phyloP scores from a whole-genome alignment of 2,797 vertebrate genomes.

The Enteromius fasciolatus region DNA sequence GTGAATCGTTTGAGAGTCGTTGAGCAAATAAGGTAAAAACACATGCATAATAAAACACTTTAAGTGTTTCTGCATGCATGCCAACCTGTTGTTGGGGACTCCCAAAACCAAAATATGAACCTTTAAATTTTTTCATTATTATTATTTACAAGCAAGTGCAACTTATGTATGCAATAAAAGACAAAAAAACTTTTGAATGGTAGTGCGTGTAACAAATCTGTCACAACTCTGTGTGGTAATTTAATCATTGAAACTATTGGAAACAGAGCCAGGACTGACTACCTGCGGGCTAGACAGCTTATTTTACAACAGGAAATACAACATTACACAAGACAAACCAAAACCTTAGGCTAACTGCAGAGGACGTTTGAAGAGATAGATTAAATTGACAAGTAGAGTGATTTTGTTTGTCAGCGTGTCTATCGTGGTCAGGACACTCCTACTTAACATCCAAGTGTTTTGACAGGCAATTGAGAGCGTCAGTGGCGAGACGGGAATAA shows the following conservation, averaged over 20 bases:
- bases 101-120: too few relatives aligned
- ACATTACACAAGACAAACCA: constrained; percentile 8
- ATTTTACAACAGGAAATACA: constrained; percentile 20
- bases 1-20: too few relatives aligned
- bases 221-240: neutral
- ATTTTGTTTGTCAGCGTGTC: constrained; percentile 58
- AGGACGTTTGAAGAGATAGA: constrained; percentile 24
- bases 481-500: neutral
- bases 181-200: neutral
- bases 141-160: neutral
- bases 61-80: too few relatives aligned
- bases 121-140: neutral
- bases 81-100: too few relatives aligned
- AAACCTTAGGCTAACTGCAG: constrained; percentile 29
- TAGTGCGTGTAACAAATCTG: neutral
- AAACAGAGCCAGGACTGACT: constrained; percentile 16
- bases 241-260: neutral
- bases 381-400: constrained; percentile 37
- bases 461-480: constrained; percentile 53
- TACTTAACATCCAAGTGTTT: constrained; percentile 55
- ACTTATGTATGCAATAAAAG: neutral
- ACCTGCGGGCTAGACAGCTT: constrained; percentile 22
- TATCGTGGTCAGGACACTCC: constrained; percentile 47
- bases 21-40: too few relatives aligned
- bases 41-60: too few relatives aligned